Evolutionary conservation across 1,140 invertebrate species (phyloP).

Genomic region (Meloidogyne chitwoodi): DNA sequence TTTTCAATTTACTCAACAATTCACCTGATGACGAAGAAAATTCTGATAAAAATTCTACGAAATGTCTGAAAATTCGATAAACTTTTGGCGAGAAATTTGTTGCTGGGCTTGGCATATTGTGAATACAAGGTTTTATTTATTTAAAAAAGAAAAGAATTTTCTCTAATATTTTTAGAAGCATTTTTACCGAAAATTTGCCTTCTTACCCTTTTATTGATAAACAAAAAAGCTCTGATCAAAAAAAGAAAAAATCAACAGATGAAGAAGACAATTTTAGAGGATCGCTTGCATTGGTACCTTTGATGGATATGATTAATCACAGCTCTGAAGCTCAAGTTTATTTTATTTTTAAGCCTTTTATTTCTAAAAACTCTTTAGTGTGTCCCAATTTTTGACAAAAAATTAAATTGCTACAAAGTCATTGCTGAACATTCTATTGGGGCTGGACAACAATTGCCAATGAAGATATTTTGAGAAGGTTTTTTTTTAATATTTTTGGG

Average conservation of each 20-base stretch:
- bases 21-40: neutral
- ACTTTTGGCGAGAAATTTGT: conserved; percentile 21
- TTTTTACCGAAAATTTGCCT: conserved; percentile 62
- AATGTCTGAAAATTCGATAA: neutral
- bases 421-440: conserved; percentile 66
- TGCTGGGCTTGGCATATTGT: conserved; percentile 70
- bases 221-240: neutral
- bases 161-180: conserved; percentile 61
- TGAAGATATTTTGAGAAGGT: no score
- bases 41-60: neutral
- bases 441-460: conserved; percentile 65
- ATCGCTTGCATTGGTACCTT: conserved; percentile 71
- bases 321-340: conserved; percentile 62
- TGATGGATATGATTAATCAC: conserved; percentile 77
- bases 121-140: conserved; percentile 67
- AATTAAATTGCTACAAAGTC: conserved; percentile 37
- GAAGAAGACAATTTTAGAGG: conserved; percentile 60
- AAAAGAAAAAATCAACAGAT: neutral
- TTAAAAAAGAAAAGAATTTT: no score
- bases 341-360: neutral
- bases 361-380: neutral
- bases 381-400: conserved; percentile 6
- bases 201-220: conserved; percentile 17
- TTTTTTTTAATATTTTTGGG: no score
- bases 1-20: conserved; percentile 5